These are phyloP conservation scores for Apamea crenata DNA, from an alignment of 2,888 invertebrate species.

Conservation along the genomic window DNA sequence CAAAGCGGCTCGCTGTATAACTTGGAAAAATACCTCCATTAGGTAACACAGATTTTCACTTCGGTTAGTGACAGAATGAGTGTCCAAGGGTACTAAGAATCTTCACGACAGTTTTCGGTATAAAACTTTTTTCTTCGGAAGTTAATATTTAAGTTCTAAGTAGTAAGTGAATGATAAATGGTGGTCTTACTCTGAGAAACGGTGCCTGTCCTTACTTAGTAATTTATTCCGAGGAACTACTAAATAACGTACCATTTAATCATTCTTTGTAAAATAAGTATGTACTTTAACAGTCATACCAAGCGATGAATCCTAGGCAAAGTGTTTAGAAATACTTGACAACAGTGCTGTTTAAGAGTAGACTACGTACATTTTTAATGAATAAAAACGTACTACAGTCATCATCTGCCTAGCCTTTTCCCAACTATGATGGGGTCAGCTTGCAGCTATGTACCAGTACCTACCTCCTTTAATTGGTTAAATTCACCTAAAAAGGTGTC, in stretches of 20 bases:
- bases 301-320: neutral
- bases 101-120: slow-evolving; percentile 37
- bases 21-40: neutral
- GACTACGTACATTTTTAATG: too few relatives aligned
- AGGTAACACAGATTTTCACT: neutral
- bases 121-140: slow-evolving; percentile 52
- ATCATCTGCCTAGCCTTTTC: too few relatives aligned
- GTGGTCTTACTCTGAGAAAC: slow-evolving; percentile 47
- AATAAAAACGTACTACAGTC: too few relatives aligned
- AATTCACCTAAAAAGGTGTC: neutral
- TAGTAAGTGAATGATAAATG: slow-evolving; percentile 48
- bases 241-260: slow-evolving; percentile 35
- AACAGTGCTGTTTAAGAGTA: too few relatives aligned
- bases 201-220: slow-evolving; percentile 42
- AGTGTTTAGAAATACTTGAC: neutral
- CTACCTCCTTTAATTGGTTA: neutral
- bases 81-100: slow-evolving; percentile 38
- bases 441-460: too few relatives aligned
- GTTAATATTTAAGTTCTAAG: slow-evolving; percentile 53
- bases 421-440: too few relatives aligned
- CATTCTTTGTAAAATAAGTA: slow-evolving; percentile 30
- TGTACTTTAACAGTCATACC: neutral
- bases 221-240: slow-evolving; percentile 52
- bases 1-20: neutral
- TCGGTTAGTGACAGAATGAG: neutral